Evolutionary conservation across 2,113 vertebrate genomes (phyloP).

Genomic region (Pampusana beccarii): DNA sequence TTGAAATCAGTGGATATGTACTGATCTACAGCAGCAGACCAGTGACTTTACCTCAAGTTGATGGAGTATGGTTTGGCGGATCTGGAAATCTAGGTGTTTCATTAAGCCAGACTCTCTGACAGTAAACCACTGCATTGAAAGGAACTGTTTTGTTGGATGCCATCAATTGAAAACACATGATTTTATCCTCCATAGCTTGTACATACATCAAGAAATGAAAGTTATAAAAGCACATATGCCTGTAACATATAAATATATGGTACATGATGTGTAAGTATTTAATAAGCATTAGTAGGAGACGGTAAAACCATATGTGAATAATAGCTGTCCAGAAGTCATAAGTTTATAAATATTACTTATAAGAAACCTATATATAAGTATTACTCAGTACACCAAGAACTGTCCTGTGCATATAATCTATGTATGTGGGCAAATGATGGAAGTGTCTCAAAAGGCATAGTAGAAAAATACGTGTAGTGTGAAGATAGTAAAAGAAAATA

Average conservation of each 20-base stretch:
- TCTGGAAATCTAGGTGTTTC: background rate
- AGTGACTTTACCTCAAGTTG: background rate
- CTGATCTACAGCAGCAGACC: background rate
- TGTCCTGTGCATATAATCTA: background rate
- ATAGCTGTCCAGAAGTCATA: background rate
- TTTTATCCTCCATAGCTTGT: background rate
- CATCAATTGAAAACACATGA: background rate
- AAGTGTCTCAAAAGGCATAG: background rate
- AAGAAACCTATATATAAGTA: background rate
- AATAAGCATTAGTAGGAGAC: background rate
- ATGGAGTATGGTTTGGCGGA: background rate
- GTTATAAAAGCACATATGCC: background rate
- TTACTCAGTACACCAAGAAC: background rate
- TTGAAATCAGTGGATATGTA: background rate
- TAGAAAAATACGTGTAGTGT: background rate
- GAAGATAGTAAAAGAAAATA: background rate
- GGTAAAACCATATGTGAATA: background rate
- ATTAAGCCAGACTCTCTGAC: background rate
- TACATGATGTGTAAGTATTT: background rate
- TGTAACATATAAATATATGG: background rate
- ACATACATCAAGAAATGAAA: background rate
- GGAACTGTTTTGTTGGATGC: background rate
- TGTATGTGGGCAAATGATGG: background rate
- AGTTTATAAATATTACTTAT: background rate
- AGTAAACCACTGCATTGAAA: background rate